Evolutionary conservation across 2,797 vertebrate genomes (phyloP).

Genomic region (Lycodopsis pacificus): DNA sequence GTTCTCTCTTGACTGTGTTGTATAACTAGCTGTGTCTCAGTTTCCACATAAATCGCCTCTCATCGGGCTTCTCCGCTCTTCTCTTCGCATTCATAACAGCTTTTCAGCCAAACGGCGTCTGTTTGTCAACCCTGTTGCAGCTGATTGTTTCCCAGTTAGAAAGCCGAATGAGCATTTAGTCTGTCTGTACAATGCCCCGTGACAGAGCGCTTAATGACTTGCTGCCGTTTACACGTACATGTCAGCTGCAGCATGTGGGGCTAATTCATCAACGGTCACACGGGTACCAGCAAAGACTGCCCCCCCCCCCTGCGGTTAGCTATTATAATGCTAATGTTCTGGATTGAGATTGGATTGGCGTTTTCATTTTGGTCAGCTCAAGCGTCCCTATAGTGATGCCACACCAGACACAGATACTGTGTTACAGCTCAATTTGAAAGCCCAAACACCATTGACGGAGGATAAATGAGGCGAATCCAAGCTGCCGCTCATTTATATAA

Average conservation of each 20-base stretch:
- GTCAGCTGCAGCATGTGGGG: constrained; percentile 60
- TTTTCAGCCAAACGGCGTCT: constrained; percentile 5
- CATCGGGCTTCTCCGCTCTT: background rate
- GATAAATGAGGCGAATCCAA: constrained; percentile 57
- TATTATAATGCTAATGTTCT: constrained; percentile 64
- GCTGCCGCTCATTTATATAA: constrained; percentile 44
- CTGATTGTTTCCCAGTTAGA: constrained; percentile 38
- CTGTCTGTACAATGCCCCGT: constrained; percentile 55
- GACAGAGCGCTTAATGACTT: constrained; percentile 60
- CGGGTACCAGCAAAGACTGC: constrained; percentile 24
- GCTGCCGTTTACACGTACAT: constrained; percentile 57
- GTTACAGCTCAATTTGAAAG: constrained; percentile 42
- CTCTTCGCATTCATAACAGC: no score
- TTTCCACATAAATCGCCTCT: background rate
- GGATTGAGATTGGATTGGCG: constrained; percentile 50
- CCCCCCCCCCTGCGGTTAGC: constrained; percentile 25
- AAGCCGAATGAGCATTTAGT: constrained; percentile 53
- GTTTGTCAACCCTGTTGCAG: constrained; percentile 7
- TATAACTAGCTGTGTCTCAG: background rate
- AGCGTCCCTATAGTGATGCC: constrained; percentile 22
- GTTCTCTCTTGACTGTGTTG: background rate
- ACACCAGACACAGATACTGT: constrained; percentile 2
- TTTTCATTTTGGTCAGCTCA: constrained; percentile 52
- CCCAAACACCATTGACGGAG: constrained; percentile 27
- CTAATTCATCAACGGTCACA: constrained; percentile 71